A percentile compares a stretch with the other conserved stretches of the same genome.
phyloP scores from a whole-genome alignment of 2,888 invertebrate species.

The Leucoma salicis region DNA sequence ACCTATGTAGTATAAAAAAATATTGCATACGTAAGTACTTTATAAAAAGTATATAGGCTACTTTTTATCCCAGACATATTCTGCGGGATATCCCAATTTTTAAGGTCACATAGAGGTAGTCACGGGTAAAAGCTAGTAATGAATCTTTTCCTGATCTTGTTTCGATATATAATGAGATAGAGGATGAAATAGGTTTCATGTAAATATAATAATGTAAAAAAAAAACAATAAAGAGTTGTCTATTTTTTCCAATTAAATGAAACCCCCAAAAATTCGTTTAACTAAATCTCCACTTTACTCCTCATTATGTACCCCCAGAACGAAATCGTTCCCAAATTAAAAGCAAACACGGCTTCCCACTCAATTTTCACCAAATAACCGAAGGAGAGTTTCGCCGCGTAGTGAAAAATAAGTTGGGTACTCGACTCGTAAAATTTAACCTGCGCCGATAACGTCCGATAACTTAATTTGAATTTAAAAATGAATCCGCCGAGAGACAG shows the following conservation, averaged over 20 bases:
- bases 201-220: no score
- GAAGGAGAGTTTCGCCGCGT: slow-evolving; percentile 18
- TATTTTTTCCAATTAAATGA: neutral
- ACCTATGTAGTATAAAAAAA: no score
- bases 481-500: slow-evolving; percentile 33
- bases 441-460: slow-evolving; percentile 33
- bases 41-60: no score
- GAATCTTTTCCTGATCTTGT: no score
- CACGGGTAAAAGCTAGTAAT: no score
- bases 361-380: slow-evolving; percentile 16
- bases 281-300: neutral
- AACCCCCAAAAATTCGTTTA: neutral
- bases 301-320: neutral
- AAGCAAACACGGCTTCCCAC: slow-evolving; percentile 13
- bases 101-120: no score
- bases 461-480: slow-evolving; percentile 48
- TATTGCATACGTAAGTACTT: no score
- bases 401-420: slow-evolving; percentile 16
- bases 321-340: slow-evolving; percentile 5
- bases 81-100: no score
- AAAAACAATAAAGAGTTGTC: no score
- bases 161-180: no score
- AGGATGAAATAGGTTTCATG: no score
- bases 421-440: slow-evolving; percentile 35
- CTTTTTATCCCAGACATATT: no score